Conservation (phyloP, 2,797 vertebrate species). For the Melanotaenia trifasciata region DNA sequence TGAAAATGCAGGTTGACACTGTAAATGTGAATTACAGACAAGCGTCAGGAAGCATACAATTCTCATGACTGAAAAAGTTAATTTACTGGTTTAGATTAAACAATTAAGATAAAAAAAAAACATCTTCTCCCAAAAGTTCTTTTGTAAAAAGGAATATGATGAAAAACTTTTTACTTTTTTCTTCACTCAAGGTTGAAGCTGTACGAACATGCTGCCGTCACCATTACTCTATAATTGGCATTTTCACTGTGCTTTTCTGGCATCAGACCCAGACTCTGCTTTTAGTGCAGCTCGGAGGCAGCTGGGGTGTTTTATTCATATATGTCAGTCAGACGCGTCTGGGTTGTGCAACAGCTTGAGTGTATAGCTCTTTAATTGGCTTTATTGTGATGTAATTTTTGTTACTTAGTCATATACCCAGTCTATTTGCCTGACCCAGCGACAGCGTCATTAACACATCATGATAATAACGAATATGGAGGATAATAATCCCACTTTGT, state of each 20-base stretch:
- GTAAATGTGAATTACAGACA: background rate
- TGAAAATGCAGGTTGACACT: background rate
- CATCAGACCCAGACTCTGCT: constrained; percentile 59
- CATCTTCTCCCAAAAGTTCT: background rate
- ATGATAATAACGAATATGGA: constrained; percentile 54
- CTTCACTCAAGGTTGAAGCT: constrained; percentile 52
- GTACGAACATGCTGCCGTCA: constrained; percentile 59
- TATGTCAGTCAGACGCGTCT: constrained; percentile 56
- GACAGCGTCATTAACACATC: constrained; percentile 39
- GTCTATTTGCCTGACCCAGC: constrained; percentile 15
- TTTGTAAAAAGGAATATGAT: background rate
- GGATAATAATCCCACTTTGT: constrained; percentile 63
- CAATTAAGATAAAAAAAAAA: background rate
- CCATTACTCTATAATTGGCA: constrained; percentile 65
- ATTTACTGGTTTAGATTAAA: background rate
- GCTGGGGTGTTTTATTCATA: constrained; percentile 47
- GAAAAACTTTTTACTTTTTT: constrained; percentile 38
- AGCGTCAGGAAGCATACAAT: background rate
- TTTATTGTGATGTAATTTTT: constrained; percentile 40
- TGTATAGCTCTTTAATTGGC: constrained; percentile 59
- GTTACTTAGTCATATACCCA: constrained; percentile 30
- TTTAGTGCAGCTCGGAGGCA: constrained; percentile 52
- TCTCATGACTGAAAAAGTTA: no score
- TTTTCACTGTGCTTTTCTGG: constrained; percentile 45
- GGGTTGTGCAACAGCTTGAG: constrained; percentile 41